A percentile compares a stretch with the other conserved stretches of the same genome.
phyloP scores from a whole-genome alignment of 2,113 vertebrate genomes.

The Microtus pennsylvanicus region DNA sequence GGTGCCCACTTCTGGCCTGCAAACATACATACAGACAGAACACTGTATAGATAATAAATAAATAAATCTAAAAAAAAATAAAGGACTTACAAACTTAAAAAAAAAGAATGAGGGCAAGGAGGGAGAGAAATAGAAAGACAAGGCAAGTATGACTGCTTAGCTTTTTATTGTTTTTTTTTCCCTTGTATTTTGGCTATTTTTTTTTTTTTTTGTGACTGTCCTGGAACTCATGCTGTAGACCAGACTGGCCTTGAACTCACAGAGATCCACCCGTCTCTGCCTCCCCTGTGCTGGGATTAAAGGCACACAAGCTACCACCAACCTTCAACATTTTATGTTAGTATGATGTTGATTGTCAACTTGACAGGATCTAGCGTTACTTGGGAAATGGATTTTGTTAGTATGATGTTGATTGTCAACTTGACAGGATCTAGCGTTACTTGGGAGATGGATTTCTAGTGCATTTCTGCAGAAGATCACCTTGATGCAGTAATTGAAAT shows the following conservation, averaged over 20 bases:
- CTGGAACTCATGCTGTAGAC: background rate
- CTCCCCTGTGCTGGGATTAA: background rate
- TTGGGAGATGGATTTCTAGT: background rate
- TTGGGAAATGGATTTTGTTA: background rate
- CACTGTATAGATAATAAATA: no score
- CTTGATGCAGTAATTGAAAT: background rate
- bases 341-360: background rate
- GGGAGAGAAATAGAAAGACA: background rate
- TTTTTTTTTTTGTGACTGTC: background rate
- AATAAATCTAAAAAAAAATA: no score
- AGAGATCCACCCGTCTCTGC: background rate
- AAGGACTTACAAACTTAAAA: no score
- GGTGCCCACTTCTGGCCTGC: no score
- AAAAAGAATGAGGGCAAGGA: background rate
- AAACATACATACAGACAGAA: no score
- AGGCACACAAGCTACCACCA: background rate
- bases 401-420: background rate
- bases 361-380: background rate
- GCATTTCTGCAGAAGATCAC: background rate
- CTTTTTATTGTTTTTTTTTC: background rate
- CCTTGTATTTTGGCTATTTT: background rate
- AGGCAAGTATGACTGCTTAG: background rate
- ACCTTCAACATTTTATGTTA: background rate
- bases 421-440: background rate
- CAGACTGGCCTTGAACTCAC: background rate